Conservation (phyloP, 2,113 vertebrate species). For the Lasiurus cinereus region DNA sequence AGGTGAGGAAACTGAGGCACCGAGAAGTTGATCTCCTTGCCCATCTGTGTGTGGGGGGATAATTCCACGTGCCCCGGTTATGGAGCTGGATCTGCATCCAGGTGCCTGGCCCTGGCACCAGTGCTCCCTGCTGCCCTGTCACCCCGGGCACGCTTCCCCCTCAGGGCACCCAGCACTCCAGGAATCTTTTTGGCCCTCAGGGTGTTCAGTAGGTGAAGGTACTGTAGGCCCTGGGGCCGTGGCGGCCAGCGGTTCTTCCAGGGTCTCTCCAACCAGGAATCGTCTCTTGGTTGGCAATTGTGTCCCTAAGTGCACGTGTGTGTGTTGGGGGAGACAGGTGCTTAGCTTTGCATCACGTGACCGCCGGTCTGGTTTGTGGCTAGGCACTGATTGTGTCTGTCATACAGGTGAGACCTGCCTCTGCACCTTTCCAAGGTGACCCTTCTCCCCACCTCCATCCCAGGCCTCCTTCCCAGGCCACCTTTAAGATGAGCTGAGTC, state of each 20-base stretch:
- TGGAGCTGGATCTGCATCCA: background rate
- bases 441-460: background rate
- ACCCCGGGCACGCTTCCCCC: fast-evolving
- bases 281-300: background rate
- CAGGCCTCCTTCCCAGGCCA: background rate
- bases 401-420: background rate
- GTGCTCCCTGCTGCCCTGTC: background rate
- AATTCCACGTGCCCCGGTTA: no score
- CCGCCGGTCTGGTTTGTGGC: background rate
- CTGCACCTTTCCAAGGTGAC: conserved; percentile 40
- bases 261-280: background rate
- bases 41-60: no score
- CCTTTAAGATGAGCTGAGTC: conserved; percentile 73
- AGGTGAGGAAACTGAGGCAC: background rate
- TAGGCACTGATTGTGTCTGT: background rate
- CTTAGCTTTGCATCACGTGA: background rate
- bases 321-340: background rate
- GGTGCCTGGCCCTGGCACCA: background rate
- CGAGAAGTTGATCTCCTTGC: background rate
- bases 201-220: background rate
- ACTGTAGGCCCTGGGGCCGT: background rate
- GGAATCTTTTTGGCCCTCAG: background rate
- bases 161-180: fast-evolving
- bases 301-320: background rate
- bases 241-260: background rate